Conservation (phyloP, 2,113 vertebrate genomes). For the Romanogobio albipinnatus region DNA sequence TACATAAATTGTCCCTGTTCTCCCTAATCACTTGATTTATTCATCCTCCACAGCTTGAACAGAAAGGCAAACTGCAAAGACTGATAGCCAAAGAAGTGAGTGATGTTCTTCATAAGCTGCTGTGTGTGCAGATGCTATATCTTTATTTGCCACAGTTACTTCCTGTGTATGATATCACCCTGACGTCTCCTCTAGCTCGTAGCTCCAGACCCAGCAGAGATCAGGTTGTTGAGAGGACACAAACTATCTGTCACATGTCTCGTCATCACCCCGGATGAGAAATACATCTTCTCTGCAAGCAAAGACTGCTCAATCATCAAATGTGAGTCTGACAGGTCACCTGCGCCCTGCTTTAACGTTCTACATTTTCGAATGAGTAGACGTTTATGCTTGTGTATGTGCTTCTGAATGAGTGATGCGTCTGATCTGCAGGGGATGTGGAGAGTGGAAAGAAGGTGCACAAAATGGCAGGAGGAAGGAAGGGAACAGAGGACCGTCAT, state of each 20-base stretch:
- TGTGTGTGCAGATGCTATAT: neutral
- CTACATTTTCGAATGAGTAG: neutral
- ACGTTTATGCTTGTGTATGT: neutral
- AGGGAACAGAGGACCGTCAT: slow-evolving; percentile 78
- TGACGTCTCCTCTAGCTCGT: slow-evolving; percentile 73
- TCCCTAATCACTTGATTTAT: slow-evolving; percentile 21
- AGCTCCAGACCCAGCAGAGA: slow-evolving; percentile 78
- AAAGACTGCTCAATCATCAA: slow-evolving; percentile 97
- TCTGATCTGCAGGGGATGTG: slow-evolving; percentile 82
- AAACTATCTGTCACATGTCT: slow-evolving; percentile 91
- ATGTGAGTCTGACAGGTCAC: slow-evolving; percentile 76
- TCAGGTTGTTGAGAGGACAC: slow-evolving; percentile 88
- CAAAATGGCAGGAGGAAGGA: slow-evolving; percentile 83
- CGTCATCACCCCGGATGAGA: slow-evolving; percentile 87
- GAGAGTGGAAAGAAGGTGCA: slow-evolving; percentile 86
- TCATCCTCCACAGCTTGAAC: slow-evolving; percentile 82
- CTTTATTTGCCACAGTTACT: neutral
- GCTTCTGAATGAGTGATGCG: neutral
- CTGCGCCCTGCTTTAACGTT: neutral
- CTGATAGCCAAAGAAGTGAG: slow-evolving; percentile 88
- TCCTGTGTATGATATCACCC: neutral
- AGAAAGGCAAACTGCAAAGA: slow-evolving; percentile 90
- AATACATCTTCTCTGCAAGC: slow-evolving; percentile 86
- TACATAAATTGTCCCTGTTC: neutral
- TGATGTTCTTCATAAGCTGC: slow-evolving; percentile 9